Base-by-base conservation (phyloP, 2,113 vertebrate genomes). In the Pollachius pollachius region DNA sequence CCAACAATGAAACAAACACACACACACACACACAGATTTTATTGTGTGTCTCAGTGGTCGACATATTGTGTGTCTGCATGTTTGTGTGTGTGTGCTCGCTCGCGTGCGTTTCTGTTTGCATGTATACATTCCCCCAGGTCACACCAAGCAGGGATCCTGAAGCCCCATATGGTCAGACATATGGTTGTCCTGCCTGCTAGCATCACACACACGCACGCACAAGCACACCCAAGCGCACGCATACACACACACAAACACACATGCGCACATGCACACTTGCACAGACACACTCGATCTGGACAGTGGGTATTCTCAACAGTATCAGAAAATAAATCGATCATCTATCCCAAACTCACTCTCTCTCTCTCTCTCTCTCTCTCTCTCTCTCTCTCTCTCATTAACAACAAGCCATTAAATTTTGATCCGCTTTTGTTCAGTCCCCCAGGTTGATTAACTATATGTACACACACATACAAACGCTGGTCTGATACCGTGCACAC, bases 111-210 rank as follows among this genome's bases (percentile, higher is more conserved):
- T 67, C 78, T 75, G 77, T 74, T 82, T 79, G 84, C 73, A 76
- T 89, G 79, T 89, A 85, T 86, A 86, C 85, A 81, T 65, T 78
- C 76, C 75, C 81, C 69, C 62, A 59, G 77, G 83, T 75, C 8
- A 78, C 71, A 83, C 75, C 61, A 62, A 81, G 74, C 79, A 78
- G 67, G 78, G 72, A 48, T 77, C 82, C 69, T 74, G 81, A 79
- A 85, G 74, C 76, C 75, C 77, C 88, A 85, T 89, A 87, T 87
- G 80, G 83, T n/a, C 77, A 65, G 74, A 79, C 86, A 89, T 89
- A 88, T 88, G 88, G 86, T 66, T 69, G 23, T 21, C 18, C 9
- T 54, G 25, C 16, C 52, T 62, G 70, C 25, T 17, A 67, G 62
- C 67, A 68, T 60, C 41, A 48, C 41, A 9, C 1, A 48, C 9